Percentiles rank a stretch among this genome's conserved stretches.
Evolutionary conservation across 37 sponge, comb jelly and placozoan genomes (phyloP).

Genomic region (Oscarella lobularis): DNA sequence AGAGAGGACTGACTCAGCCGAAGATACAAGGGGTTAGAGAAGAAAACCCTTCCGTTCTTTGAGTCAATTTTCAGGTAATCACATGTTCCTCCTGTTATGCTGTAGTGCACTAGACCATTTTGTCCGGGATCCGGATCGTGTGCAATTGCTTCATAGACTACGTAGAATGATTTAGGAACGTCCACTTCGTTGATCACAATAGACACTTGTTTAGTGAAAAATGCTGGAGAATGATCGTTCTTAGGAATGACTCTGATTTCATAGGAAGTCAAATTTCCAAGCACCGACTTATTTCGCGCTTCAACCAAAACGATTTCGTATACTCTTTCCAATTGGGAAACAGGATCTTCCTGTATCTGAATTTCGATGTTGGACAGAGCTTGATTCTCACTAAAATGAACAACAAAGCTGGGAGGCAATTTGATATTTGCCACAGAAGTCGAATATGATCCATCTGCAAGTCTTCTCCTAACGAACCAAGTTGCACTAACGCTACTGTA

Average conservation of each 20-base stretch:
- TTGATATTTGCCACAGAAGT: no score
- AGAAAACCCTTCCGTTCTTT: background rate
- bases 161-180: background rate
- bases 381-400: constrained; percentile 1
- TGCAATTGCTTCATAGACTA: background rate
- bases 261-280: background rate
- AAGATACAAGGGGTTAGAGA: background rate
- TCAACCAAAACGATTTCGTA: background rate
- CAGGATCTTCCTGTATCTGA: background rate
- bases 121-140: constrained; percentile 1
- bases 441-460: no score
- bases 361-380: background rate
- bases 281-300: background rate
- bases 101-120: background rate
- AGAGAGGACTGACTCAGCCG: background rate
- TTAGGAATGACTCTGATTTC: background rate
- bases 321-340: background rate
- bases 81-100: background rate
- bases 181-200: background rate
- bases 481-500: background rate
- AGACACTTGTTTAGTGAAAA: background rate
- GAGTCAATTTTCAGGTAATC: background rate
- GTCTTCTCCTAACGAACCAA: background rate
- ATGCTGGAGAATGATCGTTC: constrained; percentile 4
- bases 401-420: background rate